Evolutionary conservation across 1,140 invertebrate genomes (phyloP).

Genomic region (Drosophila grimshawi): DNA sequence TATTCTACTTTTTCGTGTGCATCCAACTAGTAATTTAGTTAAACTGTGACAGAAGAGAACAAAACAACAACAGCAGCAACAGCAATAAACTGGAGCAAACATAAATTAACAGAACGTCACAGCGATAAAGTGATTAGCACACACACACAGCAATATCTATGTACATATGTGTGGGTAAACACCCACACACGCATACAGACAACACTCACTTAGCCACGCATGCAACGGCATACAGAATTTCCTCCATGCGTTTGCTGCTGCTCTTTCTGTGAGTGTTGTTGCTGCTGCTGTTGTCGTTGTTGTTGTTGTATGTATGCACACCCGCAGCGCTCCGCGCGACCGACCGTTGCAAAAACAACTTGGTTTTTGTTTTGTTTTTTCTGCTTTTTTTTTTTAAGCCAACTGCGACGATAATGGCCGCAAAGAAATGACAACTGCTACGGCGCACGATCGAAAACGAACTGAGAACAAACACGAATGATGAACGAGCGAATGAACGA

Average conservation of each 20-base stretch:
- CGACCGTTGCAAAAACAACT: constrained; percentile 65
- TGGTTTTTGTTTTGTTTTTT: constrained; percentile 23
- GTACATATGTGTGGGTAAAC: constrained; percentile 1
- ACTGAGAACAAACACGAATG: constrained; percentile 34
- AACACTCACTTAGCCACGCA: constrained; percentile 50
- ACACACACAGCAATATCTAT: constrained; percentile 28
- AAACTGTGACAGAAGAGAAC: constrained; percentile 20
- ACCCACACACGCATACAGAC: constrained; percentile 28
- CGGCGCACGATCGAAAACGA: constrained; percentile 61
- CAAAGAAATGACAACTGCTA: constrained; percentile 59
- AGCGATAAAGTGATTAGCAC: constrained; percentile 63
- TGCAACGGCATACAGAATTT: constrained; percentile 47
- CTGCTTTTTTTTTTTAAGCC: constrained; percentile 32
- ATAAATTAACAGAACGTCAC: constrained; percentile 65
- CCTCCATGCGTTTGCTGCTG: constrained; percentile 34
- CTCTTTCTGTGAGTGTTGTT: constrained; percentile 19
- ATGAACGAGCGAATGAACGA: neutral
- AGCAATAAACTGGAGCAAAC: constrained; percentile 64
- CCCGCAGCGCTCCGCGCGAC: constrained; percentile 48
- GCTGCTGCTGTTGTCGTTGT: neutral
- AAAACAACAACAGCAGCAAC: constrained; percentile 16
- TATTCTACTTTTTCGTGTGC: neutral
- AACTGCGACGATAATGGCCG: constrained; percentile 33
- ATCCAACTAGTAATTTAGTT: constrained; percentile 30
- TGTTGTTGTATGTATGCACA: constrained; percentile 37